Evolutionary conservation across 1,140 invertebrate genomes (phyloP), one percentile per base, ranked within the genome.

Genomic region (Dreissena polymorpha): DNA sequence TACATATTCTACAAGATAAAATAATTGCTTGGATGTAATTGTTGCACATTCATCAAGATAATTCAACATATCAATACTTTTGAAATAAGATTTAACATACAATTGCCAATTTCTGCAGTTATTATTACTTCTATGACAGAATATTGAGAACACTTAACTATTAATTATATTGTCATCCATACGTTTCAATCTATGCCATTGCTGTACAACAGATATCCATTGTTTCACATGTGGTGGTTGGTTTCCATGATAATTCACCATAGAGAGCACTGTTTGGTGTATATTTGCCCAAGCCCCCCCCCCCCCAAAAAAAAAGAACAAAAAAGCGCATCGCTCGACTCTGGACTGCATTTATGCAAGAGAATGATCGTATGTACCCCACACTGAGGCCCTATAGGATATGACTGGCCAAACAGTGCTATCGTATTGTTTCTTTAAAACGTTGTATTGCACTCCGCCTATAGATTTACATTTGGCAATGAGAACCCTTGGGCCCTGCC

Each of bases 341-440:
- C 23, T 67, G 64, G 14, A 67, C 29, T 27, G 64, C 64, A 14
- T 67, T 67, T 67, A 67, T 67, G 29, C 64, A 67, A 13, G 64
- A 67, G 23, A 8, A 67, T 16, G 23, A 67, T 14, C 29, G 8
- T 23, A 27, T n/a, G n/a, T n/a, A 67, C 64, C 64, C 64, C 64
- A 67, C 0, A 67, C 21, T 14, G 64, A 18, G 29, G 64, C 23
- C 14, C 8, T n/a, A 67, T 67, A n/a, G 64, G 23, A 27, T 25
- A 67, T 27, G 14, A 67, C 21, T n/a, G 16, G 64, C 64, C 64
- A 67, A 67, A 67, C 64, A 16, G 64, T 67, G 23, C 64, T 67
- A 29, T 25, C 64, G 3, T 67, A 67, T 14, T 10, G 64, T 29
- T 67, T 67, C 23, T 23, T n/a, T 3, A 67, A 12, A 27, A 14